phyloP scores from a whole-genome alignment of 2,888 invertebrate genomes.

The Linnaemya vulpina region DNA sequence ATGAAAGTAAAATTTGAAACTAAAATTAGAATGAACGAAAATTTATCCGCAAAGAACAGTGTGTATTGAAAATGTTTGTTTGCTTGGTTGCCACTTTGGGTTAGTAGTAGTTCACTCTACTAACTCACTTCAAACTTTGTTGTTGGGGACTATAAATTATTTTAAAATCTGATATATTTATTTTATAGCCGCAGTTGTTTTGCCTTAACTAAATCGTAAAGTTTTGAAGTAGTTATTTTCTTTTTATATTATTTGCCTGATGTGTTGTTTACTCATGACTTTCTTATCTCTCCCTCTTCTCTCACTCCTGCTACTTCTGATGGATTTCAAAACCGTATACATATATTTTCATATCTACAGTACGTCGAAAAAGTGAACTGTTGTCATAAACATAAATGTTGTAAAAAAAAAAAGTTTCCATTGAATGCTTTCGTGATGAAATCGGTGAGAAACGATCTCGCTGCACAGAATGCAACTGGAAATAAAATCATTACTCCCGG shows the following conservation, averaged over 20 bases:
- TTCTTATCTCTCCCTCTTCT: slow-evolving; percentile 16
- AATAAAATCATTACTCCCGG: too few species aligned
- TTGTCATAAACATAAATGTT: too few species aligned
- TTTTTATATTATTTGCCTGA: not conserved
- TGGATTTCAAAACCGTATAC: not conserved
- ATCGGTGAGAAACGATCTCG: too few species aligned
- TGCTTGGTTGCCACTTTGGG: too few species aligned
- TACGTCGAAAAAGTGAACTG: too few species aligned
- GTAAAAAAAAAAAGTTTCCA: too few species aligned
- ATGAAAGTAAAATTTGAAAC: slow-evolving; percentile 42
- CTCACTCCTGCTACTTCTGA: too few species aligned
- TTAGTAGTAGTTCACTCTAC: not conserved
- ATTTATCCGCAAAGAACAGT: too few species aligned
- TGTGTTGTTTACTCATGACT: not conserved
- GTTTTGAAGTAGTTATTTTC: not conserved
- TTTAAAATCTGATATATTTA: not conserved
- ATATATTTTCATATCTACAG: too few species aligned
- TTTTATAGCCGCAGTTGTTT: not conserved
- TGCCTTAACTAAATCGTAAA: not conserved
- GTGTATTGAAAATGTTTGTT: too few species aligned
- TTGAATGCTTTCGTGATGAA: too few species aligned
- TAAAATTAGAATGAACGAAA: not conserved
- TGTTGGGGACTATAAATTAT: not conserved
- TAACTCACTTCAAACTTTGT: not conserved
- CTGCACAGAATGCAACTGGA: too few species aligned